These are phyloP conservation scores for Hippocampus zosterae DNA, from an alignment of 2,113 vertebrate species.

Conservation along the genomic window DNA sequence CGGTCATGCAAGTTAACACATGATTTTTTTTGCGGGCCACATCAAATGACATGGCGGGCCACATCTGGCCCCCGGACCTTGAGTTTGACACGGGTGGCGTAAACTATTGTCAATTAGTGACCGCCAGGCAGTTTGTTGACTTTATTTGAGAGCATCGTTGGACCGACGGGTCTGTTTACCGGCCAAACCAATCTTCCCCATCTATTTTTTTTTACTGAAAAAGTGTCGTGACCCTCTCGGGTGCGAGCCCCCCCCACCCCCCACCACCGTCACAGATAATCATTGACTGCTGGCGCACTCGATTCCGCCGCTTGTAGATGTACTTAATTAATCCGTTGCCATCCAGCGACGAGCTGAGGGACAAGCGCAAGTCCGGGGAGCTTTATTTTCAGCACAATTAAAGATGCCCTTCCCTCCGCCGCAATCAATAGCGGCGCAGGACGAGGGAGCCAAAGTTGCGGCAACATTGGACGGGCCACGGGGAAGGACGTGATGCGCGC, in stretches of 20 bases:
- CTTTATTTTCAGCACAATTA: conserved; percentile 56
- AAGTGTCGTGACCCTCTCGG: conserved; percentile 25
- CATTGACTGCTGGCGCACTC: conserved; percentile 24
- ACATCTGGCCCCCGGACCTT: no score
- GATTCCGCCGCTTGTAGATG: conserved; percentile 44
- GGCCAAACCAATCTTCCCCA: not conserved
- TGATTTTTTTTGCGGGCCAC: no score
- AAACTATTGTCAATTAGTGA: not conserved
- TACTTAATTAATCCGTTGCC: conserved; percentile 61
- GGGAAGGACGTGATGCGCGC: not conserved
- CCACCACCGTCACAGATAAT: conserved; percentile 45
- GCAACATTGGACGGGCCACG: conserved; percentile 3
- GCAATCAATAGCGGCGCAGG: conserved; percentile 39
- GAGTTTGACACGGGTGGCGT: no score
- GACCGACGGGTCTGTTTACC: not conserved
- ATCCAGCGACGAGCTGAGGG: conserved; percentile 26
- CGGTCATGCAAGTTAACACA: no score
- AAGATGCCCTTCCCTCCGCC: conserved; percentile 47
- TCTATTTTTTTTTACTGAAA: not conserved
- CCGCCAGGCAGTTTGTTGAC: not conserved
- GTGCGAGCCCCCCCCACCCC: conserved; percentile 21
- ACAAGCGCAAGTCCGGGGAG: conserved; percentile 25
- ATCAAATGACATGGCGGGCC: no score
- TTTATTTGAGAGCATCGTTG: no score
- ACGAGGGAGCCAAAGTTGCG: conserved; percentile 14